phyloP scores from a whole-genome alignment of 2,797 vertebrate species.

The Sebastes cheni region DNA sequence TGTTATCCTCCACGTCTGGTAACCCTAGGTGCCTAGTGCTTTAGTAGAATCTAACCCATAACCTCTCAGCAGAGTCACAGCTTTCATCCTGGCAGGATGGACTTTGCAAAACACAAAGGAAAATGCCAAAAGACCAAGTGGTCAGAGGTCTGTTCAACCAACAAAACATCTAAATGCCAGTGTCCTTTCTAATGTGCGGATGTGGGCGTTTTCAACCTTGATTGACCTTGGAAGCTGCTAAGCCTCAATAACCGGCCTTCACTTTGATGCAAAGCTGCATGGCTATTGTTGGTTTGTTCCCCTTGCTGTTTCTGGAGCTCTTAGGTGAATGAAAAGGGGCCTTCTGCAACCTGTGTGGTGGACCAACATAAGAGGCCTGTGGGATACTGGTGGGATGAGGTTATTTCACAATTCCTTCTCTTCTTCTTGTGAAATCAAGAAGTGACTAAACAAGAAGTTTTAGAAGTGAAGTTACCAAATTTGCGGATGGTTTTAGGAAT shows the following conservation, averaged over 20 bases:
- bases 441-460: constrained; percentile 4
- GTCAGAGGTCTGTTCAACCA: constrained; percentile 31
- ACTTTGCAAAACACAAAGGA: neutral
- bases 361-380: constrained; percentile 35
- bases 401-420: constrained; percentile 45
- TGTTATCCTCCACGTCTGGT: neutral
- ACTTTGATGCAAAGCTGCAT: constrained; percentile 34
- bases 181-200: constrained; percentile 41
- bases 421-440: constrained; percentile 41
- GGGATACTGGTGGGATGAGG: constrained; percentile 46
- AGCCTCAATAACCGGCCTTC: constrained; percentile 36
- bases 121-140: constrained; percentile 38
- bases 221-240: constrained; percentile 37
- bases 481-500: neutral
- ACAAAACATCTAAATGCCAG: constrained; percentile 42
- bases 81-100: constrained; percentile 9
- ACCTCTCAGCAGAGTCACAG: constrained; percentile 1
- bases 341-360: constrained; percentile 32
- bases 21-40: neutral
- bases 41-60: neutral
- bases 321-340: constrained; percentile 43
- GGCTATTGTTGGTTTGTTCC: constrained; percentile 40
- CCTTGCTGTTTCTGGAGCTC: constrained; percentile 15
- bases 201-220: constrained; percentile 51
- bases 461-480: neutral